phyloP scores from a whole-genome alignment of 2,113 vertebrate genomes.

The Urocitellus parryii region DNA sequence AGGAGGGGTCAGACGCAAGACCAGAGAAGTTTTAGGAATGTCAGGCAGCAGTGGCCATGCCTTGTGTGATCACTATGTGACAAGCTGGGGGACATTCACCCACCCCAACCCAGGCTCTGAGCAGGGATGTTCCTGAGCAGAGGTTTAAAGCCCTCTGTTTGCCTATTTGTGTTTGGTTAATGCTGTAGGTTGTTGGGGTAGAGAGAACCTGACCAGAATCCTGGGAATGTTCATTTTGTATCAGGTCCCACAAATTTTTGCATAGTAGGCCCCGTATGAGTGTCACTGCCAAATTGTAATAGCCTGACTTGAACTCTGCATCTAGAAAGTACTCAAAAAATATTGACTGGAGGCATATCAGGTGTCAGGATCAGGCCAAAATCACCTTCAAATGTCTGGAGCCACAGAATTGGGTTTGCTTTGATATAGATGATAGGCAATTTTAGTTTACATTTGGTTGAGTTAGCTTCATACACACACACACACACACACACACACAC shows the following conservation, averaged over 20 bases:
- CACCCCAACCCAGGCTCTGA: neutral
- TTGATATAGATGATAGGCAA: neutral
- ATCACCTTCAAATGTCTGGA: neutral
- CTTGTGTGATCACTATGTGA: too few relatives aligned
- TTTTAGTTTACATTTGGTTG: constrained; percentile 30
- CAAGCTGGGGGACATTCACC: too few relatives aligned
- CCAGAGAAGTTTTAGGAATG: neutral
- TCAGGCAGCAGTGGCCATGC: neutral
- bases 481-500: too few relatives aligned
- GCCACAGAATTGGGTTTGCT: neutral
- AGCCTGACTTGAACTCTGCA: neutral
- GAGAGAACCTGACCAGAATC: neutral
- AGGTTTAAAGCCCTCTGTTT: neutral
- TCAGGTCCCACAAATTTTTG: neutral
- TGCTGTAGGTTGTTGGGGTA: neutral
- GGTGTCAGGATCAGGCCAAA: neutral
- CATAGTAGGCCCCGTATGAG: neutral
- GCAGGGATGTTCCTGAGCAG: neutral
- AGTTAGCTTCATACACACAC: neutral
- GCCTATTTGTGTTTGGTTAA: neutral
- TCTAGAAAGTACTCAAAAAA: neutral
- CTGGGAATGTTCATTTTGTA: neutral
- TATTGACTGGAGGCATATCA: neutral
- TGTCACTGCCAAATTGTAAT: neutral
- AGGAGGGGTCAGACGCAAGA: neutral